Base-by-base conservation (phyloP, 2,113 vertebrate genomes). In the Albula goreensis region DNA sequence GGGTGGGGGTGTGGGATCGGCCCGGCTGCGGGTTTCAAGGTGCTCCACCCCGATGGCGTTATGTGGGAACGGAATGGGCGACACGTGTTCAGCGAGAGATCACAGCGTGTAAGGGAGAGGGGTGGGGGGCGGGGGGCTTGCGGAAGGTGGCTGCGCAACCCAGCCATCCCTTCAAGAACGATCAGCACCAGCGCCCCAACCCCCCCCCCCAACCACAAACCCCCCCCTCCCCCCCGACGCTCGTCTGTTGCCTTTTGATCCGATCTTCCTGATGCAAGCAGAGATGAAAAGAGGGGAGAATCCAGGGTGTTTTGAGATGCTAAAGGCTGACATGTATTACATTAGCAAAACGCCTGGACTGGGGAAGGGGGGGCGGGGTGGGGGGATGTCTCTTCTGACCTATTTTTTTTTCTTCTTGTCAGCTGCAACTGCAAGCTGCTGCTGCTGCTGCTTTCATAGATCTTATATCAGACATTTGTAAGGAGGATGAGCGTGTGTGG, bases 181-280 rank as follows among this genome's bases (percentile, higher is more conserved):
- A 41, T 41, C 31, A 41, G 31, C 31, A 41, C 31, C 31, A 41
- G 31, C 31, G 31, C 31, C 31, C 31, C 31, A 0, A 0, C 31
- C 31, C 31, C 31, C 31, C 31, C 31, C 31, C 31, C 31, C 0
- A 41, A 41, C 31, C 31, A 41, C 31, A 41, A 41, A n/a, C n/a
- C n/a, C n/a, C 88, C 85, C 86, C 90, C 90, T 0, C 5, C 52
- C 22, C 66, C 80, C 84, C 90, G 89, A 89, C 88, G 90, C 82
- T 93, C 89, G 91, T 93, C 90, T 89, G 88, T 52, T 91, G 89
- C 83, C 70, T 89, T 93, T 85, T 89, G 87, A 92, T 91, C 83
- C 53, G 70, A n/a, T 86, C 4, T 90, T 83, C 79, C 51, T 66
- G 80, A 57, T 48, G 84, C 17, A 85, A 82, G 53, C 9, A 77